Percentiles rank a stretch among this genome's conserved stretches.
These are phyloP conservation scores for Dysmachus trigonus DNA, from an alignment of 2,888 invertebrate genomes.

Conservation along the genomic window DNA sequence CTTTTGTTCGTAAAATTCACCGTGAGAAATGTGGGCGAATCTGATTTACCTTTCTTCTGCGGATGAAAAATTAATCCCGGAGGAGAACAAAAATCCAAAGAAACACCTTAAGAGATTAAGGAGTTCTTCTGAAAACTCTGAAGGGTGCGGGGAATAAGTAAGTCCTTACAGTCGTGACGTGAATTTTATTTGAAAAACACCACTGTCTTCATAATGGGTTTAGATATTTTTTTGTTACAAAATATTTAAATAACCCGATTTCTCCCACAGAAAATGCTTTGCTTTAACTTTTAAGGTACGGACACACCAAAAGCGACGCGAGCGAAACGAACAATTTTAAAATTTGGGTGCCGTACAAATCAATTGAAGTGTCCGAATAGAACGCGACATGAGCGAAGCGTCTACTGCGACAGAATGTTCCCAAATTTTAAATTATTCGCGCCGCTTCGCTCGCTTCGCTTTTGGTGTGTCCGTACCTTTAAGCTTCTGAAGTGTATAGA, in stretches of 20 bases:
- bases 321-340: too few relatives aligned
- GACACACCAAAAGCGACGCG: too few relatives aligned
- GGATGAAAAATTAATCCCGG: background rate
- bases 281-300: too few relatives aligned
- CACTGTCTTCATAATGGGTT: background rate
- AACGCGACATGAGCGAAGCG: too few relatives aligned
- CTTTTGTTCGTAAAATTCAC: background rate
- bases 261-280: background rate
- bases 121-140: background rate
- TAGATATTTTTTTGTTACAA: background rate
- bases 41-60: background rate
- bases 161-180: background rate
- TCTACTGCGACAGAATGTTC: too few relatives aligned
- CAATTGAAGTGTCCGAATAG: too few relatives aligned
- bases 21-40: background rate
- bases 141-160: background rate
- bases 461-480: too few relatives aligned
- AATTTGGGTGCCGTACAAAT: too few relatives aligned
- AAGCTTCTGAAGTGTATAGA: too few relatives aligned
- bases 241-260: background rate
- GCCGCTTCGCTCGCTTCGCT: too few relatives aligned
- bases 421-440: too few relatives aligned
- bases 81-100: background rate
- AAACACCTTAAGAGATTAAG: background rate
- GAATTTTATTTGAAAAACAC: background rate